Conservation (phyloP, 2,888 invertebrate genomes). For the Dicranocentrus wangi region DNA sequence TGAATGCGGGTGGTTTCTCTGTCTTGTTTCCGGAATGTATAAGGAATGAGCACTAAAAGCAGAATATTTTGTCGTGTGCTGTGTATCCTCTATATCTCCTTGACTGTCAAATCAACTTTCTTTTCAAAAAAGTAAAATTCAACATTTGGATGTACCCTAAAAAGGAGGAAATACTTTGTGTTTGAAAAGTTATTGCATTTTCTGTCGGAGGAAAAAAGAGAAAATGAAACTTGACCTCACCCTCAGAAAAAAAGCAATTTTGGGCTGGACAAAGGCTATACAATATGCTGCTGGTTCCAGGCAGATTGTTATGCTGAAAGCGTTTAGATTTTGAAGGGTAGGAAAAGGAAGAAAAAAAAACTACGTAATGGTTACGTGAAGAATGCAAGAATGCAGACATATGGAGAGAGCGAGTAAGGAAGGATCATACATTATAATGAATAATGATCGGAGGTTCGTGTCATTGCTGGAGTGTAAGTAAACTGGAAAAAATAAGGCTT, state of each 20-base stretch:
- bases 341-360: not conserved
- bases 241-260: conserved; percentile 1
- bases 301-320: not conserved
- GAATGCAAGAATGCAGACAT: too few relatives aligned
- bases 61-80: too few relatives aligned
- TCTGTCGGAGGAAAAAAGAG: not conserved
- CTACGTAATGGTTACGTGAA: not conserved
- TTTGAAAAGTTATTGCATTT: conserved; percentile 16
- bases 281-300: not conserved
- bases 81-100: not conserved
- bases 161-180: not conserved
- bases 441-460: conserved; percentile 5
- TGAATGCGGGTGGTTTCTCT: not conserved
- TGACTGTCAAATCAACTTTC: not conserved
- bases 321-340: not conserved
- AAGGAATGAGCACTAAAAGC: not conserved
- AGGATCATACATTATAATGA: conserved; percentile 1
- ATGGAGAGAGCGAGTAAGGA: not conserved
- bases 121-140: not conserved
- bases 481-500: not conserved
- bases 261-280: conserved; percentile 1
- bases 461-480: not conserved
- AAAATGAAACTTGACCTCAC: conserved; percentile 8
- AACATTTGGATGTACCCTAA: not conserved
- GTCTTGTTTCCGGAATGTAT: not conserved